Conservation (phyloP, 2,113 vertebrate species). For the Tor tambroides region DNA sequence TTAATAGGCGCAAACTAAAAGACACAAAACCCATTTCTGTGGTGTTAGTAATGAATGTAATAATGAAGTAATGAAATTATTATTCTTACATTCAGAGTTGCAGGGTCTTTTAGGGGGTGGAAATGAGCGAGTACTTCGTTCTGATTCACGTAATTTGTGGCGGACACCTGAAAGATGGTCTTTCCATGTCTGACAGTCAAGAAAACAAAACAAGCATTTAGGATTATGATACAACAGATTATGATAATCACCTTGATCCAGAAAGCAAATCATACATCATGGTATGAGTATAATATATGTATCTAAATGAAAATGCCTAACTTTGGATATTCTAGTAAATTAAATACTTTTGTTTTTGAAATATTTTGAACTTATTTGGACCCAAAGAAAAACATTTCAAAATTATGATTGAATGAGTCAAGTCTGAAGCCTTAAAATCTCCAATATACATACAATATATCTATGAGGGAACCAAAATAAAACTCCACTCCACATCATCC, state of each 20-base stretch:
- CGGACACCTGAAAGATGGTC: constrained; percentile 54
- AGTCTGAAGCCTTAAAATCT: not conserved
- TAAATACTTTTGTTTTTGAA: not conserved
- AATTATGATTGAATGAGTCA: not conserved
- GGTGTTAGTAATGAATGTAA: too few relatives aligned
- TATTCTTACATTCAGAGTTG: constrained; percentile 12
- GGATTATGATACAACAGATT: not conserved
- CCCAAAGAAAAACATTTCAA: not conserved
- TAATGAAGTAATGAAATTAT: too few relatives aligned
- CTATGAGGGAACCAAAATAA: not conserved
- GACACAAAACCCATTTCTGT: not conserved
- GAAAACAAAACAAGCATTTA: not conserved
- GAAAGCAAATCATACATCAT: not conserved
- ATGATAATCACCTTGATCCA: not conserved
- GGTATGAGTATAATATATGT: not conserved
- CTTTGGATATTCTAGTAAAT: not conserved
- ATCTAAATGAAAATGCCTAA: not conserved
- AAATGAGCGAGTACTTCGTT: constrained; percentile 46
- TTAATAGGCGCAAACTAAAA: not conserved
- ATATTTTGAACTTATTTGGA: not conserved
- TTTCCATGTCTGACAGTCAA: constrained; percentile 55
- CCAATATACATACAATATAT: not conserved
- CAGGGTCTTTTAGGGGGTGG: constrained; percentile 42
- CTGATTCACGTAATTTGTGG: constrained; percentile 47
- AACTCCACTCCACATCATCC: not conserved